These are phyloP conservation scores for Alosa alosa DNA, from an alignment of 2,113 vertebrate species.

Conservation along the genomic window DNA sequence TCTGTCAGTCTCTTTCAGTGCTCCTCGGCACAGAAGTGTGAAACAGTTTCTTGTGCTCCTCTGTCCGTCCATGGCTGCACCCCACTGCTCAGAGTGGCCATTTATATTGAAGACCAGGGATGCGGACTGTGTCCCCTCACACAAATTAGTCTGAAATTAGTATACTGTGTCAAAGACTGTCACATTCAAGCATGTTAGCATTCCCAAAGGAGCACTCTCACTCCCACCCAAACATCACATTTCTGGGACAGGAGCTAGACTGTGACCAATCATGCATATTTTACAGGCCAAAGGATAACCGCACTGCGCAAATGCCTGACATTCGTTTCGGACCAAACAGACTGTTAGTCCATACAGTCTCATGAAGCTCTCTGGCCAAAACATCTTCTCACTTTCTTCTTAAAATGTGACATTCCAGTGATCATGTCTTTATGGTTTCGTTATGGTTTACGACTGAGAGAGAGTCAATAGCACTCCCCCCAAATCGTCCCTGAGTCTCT, in stretches of 20 bases:
- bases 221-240: neutral
- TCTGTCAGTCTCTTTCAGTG: too few species aligned
- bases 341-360: neutral
- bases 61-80: neutral
- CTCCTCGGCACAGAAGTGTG: too few species aligned
- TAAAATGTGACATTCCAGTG: too few species aligned
- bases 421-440: too few species aligned
- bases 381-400: neutral
- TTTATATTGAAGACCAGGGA: neutral
- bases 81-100: neutral
- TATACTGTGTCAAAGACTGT: neutral
- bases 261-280: constrained; percentile 15
- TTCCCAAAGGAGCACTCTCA: neutral
- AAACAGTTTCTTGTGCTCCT: too few species aligned
- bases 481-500: too few species aligned
- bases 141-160: neutral
- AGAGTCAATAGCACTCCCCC: too few species aligned
- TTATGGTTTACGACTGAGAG: too few species aligned
- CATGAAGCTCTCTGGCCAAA: neutral
- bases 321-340: neutral
- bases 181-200: neutral
- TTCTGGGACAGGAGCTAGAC: neutral
- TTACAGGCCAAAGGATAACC: constrained; percentile 11
- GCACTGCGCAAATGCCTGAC: neutral
- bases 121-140: neutral